Percentiles rank a stretch among this genome's conserved stretches.
These are phyloP conservation scores for Temnothorax unifasciatus DNA, from an alignment of 2,888 invertebrate genomes.

Conservation along the genomic window DNA sequence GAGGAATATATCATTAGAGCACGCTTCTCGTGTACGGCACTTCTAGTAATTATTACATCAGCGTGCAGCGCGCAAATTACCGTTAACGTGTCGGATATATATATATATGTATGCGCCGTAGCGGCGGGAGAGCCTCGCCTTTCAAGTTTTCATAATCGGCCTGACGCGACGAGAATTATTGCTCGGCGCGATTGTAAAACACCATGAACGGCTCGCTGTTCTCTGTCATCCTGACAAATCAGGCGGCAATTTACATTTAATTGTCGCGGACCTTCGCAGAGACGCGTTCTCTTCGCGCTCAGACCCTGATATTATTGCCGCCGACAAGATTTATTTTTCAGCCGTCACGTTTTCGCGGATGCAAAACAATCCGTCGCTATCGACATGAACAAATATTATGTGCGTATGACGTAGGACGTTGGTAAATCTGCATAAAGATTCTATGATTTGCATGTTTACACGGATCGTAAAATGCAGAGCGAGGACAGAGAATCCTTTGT, in stretches of 20 bases:
- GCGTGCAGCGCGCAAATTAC: conserved; percentile 43
- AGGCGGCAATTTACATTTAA: conserved; percentile 53
- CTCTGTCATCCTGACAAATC: conserved; percentile 45
- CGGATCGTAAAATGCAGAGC: conserved; percentile 24
- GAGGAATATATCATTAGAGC: background rate
- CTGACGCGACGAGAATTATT: conserved; percentile 40
- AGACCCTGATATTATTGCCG: conserved; percentile 11
- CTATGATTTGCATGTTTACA: background rate
- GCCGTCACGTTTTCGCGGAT: background rate
- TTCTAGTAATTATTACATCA: conserved; percentile 49
- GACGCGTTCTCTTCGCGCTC: background rate
- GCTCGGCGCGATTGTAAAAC: conserved; percentile 35
- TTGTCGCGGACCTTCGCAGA: conserved; percentile 37
- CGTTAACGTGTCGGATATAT: conserved; percentile 41
- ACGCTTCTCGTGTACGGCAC: conserved; percentile 10
- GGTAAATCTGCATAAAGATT: conserved; percentile 14
- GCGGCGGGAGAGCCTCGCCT: conserved; percentile 37
- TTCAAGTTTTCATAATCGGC: conserved; percentile 51
- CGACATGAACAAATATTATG: background rate
- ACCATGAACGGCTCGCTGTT: conserved; percentile 14
- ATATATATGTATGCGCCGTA: conserved; percentile 3
- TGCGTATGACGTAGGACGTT: background rate
- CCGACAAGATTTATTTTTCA: conserved; percentile 13
- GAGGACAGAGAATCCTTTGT: background rate
- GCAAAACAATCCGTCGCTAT: background rate